phyloP scores from a whole-genome alignment of 2,888 invertebrate species.

The Coelogynopora nodosa region DNA sequence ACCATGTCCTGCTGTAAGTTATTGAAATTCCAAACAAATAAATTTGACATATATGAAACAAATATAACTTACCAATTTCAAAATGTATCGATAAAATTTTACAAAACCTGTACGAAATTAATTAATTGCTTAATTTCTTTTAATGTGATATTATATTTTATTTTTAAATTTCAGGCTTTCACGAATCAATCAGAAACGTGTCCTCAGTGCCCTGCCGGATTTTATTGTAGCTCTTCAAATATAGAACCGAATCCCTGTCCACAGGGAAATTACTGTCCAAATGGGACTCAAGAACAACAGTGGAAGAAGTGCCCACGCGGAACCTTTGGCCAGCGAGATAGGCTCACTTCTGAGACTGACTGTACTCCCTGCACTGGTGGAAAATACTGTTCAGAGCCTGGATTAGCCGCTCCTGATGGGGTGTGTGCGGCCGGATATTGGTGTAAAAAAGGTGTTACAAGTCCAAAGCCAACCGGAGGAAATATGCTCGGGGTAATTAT shows the following conservation, averaged over 20 bases:
- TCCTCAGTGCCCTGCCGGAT: conserved; percentile 53
- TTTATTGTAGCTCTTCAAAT: conserved; percentile 56
- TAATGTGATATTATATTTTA: too few relatives aligned
- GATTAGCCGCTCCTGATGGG: conserved; percentile 50
- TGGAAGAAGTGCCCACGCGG: conserved; percentile 54
- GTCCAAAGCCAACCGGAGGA: conserved; percentile 50
- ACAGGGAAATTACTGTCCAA: not conserved
- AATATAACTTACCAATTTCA: too few relatives aligned
- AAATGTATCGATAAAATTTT: too few relatives aligned
- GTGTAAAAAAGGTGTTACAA: conserved; percentile 57
- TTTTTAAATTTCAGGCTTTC: not conserved
- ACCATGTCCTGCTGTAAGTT: conserved; percentile 55
- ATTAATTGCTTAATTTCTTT: not conserved
- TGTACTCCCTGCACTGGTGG: conserved; percentile 57
- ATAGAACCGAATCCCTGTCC: conserved; percentile 50
- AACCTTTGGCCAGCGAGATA: conserved; percentile 58
- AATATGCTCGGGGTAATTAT: too few relatives aligned
- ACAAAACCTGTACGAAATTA: not conserved
- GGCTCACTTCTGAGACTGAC: conserved; percentile 51
- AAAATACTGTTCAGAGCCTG: conserved; percentile 53
- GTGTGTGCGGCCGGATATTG: conserved; percentile 55
- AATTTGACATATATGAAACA: too few relatives aligned
- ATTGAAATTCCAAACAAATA: conserved; percentile 48
- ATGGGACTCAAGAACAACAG: not conserved
- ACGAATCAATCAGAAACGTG: conserved; percentile 48